Percentiles rank a stretch among this genome's conserved stretches.
Evolutionary conservation across 92 coral and sea anemone species (phyloP).

Genomic region (Epizoanthus rinbou): DNA sequence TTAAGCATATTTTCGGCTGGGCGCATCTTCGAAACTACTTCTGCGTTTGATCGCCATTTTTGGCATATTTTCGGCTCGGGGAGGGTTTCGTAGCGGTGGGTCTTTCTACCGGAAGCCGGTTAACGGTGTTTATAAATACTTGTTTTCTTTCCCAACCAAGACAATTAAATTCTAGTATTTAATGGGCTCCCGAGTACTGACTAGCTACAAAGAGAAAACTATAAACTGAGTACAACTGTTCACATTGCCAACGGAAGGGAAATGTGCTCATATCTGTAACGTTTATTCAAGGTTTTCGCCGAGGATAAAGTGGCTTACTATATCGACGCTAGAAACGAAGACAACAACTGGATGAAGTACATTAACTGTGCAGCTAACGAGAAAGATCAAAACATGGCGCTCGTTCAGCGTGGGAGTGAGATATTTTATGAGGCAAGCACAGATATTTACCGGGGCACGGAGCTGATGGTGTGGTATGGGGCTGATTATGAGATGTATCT

Average conservation of each 20-base stretch:
- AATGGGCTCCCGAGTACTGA: too few species aligned
- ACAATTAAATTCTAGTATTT: too few species aligned
- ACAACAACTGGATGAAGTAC: constrained; percentile 95
- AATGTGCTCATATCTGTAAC: not conserved
- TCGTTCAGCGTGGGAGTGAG: constrained; percentile 88
- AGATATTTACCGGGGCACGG: constrained; percentile 82
- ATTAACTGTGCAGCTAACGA: constrained; percentile 83
- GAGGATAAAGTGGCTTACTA: constrained; percentile 75
- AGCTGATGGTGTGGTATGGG: constrained; percentile 97
- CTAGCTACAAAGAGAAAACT: not conserved
- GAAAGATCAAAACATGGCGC: constrained; percentile 84
- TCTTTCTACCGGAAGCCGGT: too few species aligned
- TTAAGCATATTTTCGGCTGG: too few species aligned
- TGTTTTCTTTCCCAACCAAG: too few species aligned
- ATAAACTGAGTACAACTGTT: not conserved
- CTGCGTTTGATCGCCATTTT: too few species aligned
- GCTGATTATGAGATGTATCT: constrained; percentile 84
- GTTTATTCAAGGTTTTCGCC: constrained; percentile 43
- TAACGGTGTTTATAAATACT: too few species aligned
- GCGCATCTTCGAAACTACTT: too few species aligned
- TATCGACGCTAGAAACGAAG: constrained; percentile 85
- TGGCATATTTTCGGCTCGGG: too few species aligned
- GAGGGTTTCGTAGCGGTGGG: too few species aligned
- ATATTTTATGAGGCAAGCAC: constrained; percentile 81
- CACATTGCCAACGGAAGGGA: not conserved